Percentiles rank a stretch among this genome's conserved stretches.
Evolutionary conservation across 1,140 invertebrate species (phyloP).

Genomic region (Drosophila melanogaster): DNA sequence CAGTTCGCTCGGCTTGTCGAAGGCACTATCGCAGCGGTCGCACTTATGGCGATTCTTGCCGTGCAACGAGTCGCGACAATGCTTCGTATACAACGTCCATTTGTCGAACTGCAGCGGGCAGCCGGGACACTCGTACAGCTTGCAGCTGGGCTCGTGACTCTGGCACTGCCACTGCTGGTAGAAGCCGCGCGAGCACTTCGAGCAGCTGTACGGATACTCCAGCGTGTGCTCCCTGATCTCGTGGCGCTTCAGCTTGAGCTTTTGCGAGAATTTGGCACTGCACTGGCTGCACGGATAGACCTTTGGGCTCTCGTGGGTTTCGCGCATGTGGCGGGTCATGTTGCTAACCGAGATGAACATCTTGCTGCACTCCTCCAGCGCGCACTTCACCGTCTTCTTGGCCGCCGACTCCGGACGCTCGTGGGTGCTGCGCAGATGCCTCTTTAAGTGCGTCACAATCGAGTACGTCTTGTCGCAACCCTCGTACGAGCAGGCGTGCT

Average conservation of each 20-base stretch:
- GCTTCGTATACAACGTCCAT: constrained; percentile 70
- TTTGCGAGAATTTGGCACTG: constrained; percentile 72
- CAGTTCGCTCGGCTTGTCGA: constrained; percentile 55
- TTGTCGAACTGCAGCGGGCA: constrained; percentile 69
- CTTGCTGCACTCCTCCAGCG: constrained; percentile 61
- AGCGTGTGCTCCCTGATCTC: constrained; percentile 74
- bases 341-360: constrained; percentile 67
- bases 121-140: constrained; percentile 54
- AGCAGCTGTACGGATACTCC: constrained; percentile 66
- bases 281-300: constrained; percentile 69
- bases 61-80: constrained; percentile 70
- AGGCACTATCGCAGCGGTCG: constrained; percentile 56
- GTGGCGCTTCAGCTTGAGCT: constrained; percentile 73
- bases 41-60: constrained; percentile 60
- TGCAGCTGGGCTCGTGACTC: constrained; percentile 69
- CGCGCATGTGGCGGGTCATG: constrained; percentile 74
- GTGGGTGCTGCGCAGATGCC: constrained; percentile 74
- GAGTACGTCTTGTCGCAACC: constrained; percentile 74
- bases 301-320: constrained; percentile 67
- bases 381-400: constrained; percentile 66
- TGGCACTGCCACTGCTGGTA: constrained; percentile 71
- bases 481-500: constrained; percentile 71
- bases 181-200: constrained; percentile 70
- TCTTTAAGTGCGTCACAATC: constrained; percentile 73
- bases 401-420: constrained; percentile 38